Percentiles rank a stretch among this genome's conserved stretches.
Evolutionary conservation across 2,113 vertebrate species (phyloP).

Genomic region (Callopanchax toddi): DNA sequence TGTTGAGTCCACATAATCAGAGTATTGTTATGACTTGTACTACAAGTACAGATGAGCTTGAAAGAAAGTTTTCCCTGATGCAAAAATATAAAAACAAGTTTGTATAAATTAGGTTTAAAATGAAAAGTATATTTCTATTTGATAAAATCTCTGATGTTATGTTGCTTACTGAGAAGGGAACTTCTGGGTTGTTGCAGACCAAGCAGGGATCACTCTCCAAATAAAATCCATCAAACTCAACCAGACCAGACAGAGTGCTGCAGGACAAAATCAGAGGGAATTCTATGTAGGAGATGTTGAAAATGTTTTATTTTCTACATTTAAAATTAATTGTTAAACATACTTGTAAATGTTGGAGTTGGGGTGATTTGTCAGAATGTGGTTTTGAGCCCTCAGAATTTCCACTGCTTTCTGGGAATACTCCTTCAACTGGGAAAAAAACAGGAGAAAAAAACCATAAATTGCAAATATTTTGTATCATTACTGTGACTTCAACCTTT

Average conservation of each 20-base stretch:
- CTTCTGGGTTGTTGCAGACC: conserved; percentile 98
- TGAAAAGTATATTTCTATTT: too few relatives aligned
- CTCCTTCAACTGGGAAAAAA: conserved; percentile 88
- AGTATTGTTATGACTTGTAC: not conserved
- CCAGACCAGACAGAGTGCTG: conserved; percentile 94
- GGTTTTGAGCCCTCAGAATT: conserved; percentile 95
- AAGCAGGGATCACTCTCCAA: conserved; percentile 97
- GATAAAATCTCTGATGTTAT: not conserved
- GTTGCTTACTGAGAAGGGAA: conserved; percentile 94
- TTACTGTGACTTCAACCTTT: not conserved
- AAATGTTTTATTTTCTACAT: not conserved
- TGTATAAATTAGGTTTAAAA: not conserved
- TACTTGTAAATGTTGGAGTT: conserved; percentile 99
- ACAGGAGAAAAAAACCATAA: conserved; percentile 8
- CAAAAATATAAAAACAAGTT: not conserved
- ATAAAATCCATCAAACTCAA: conserved; percentile 97
- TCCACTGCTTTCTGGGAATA: conserved; percentile 98
- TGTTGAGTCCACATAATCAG: too few relatives aligned
- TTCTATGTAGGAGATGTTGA: not conserved
- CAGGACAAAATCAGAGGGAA: conserved; percentile 12
- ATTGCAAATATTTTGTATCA: not conserved
- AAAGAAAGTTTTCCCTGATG: not conserved
- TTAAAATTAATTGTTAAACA: conserved; percentile 40
- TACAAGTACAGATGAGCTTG: not conserved
- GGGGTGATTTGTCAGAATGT: conserved; percentile 97